Evolutionary conservation across 2,888 invertebrate genomes (phyloP).

Genomic region (Drosophila mettleri): DNA sequence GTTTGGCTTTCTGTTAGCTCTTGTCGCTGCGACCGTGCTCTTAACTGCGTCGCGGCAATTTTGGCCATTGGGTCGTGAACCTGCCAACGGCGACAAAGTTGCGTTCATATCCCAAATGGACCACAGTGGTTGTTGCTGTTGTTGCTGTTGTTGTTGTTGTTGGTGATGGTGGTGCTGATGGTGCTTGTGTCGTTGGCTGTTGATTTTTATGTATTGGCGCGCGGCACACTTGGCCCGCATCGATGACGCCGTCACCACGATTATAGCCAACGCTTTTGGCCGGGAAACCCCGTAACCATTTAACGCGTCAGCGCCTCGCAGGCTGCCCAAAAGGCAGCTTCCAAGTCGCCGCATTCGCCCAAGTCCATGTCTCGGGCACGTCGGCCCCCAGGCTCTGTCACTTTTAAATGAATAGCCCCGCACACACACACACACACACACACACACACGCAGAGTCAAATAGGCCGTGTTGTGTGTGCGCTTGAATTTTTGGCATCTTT

Average conservation of each 20-base stretch:
- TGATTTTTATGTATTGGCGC: slow-evolving; percentile 72
- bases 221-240: slow-evolving; percentile 67
- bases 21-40: slow-evolving; percentile 33
- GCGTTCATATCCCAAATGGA: slow-evolving; percentile 61
- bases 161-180: slow-evolving; percentile 38
- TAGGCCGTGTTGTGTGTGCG: slow-evolving; percentile 34
- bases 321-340: slow-evolving; percentile 67
- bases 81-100: slow-evolving; percentile 58
- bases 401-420: slow-evolving; percentile 74
- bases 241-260: slow-evolving; percentile 45
- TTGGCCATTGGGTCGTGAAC: slow-evolving; percentile 70
- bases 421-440: no score
- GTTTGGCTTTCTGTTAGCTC: slow-evolving; percentile 6
- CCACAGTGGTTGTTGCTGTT: slow-evolving; percentile 34
- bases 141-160: slow-evolving; percentile 9
- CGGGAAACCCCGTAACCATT: slow-evolving; percentile 69
- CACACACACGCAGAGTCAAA: no score
- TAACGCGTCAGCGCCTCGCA: slow-evolving; percentile 78
- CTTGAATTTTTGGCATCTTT: slow-evolving; percentile 24
- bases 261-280: slow-evolving; percentile 50
- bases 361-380: slow-evolving; percentile 54
- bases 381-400: slow-evolving; percentile 70
- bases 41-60: slow-evolving; percentile 57
- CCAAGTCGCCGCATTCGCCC: slow-evolving; percentile 40
- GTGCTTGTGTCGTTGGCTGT: slow-evolving; percentile 44